These are phyloP conservation scores for Terebella lapidaria DNA, from an alignment of 2,888 invertebrate genomes.

Conservation along the genomic window DNA sequence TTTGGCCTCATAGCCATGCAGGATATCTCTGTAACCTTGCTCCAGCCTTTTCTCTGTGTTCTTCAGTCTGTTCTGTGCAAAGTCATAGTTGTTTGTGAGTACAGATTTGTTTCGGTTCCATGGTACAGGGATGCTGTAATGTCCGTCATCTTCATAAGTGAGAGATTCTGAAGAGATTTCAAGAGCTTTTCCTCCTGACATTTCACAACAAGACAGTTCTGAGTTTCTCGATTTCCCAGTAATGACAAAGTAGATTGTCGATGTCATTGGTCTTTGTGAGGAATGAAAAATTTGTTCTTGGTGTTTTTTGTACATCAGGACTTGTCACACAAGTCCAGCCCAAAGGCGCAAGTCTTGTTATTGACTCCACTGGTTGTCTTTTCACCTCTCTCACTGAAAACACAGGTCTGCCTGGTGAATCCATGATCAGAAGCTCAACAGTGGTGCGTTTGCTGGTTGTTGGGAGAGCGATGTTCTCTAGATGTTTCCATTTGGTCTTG, in stretches of 20 bases:
- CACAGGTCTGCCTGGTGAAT: too few relatives aligned
- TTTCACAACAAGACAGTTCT: background rate
- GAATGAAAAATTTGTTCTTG: too few relatives aligned
- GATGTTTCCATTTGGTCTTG: slow-evolving; percentile 1
- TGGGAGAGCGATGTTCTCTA: slow-evolving; percentile 9
- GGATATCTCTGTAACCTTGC: slow-evolving; percentile 11
- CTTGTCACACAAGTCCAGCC: slow-evolving; percentile 26
- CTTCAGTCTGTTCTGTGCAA: slow-evolving; percentile 9
- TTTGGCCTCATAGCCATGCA: slow-evolving; percentile 18
- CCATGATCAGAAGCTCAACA: slow-evolving; percentile 19
- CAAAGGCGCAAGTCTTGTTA: slow-evolving; percentile 13
- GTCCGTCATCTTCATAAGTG: too few relatives aligned
- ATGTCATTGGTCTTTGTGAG: background rate
- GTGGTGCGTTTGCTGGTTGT: background rate
- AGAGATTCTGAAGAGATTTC: too few relatives aligned
- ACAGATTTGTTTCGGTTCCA: slow-evolving; percentile 10
- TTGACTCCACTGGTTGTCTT: slow-evolving; percentile 19
- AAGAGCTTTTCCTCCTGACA: too few relatives aligned
- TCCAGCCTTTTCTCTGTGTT: slow-evolving; percentile 17
- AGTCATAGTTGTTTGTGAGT: slow-evolving; percentile 13
- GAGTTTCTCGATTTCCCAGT: background rate
- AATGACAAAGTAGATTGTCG: background rate
- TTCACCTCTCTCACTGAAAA: slow-evolving; percentile 10
- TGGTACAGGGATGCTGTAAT: slow-evolving; percentile 16
- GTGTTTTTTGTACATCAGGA: background rate